Base-by-base conservation (phyloP, 1,140 invertebrate species). In the Zaprionus lachaisei region DNA sequence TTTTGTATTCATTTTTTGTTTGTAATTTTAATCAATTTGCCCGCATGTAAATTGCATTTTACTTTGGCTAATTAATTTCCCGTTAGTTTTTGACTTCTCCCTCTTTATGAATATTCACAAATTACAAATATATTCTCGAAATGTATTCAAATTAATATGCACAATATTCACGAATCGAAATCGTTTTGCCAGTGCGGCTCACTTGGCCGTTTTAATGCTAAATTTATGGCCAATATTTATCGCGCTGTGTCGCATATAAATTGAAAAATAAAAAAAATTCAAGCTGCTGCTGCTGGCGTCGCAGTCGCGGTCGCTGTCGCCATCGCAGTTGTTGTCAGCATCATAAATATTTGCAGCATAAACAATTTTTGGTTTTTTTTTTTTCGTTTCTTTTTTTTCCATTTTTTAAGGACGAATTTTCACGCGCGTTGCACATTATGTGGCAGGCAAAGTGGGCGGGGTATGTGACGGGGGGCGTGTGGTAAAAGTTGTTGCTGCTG, bases 201-300 rank as follows among this genome's bases (percentile, higher is more conserved):
- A 60, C 47, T 69, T 73, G 24, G 20, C 84, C 74, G 81, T 87
- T 72, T 84, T 71, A 73, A 65, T 51, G 74, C 63, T 66, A 81
- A 89, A 87, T 87, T 87, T 87, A 89, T 87, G 78, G 62, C 54
- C 74, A 84, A 89, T 77, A 84, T 87, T 87, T 89, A 87, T 87
- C 81, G 84, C 62, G 41, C 41, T n/a, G 41, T 44, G 17, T 73
- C 12, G 71, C 49, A 77, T 72, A 77, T 80, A 89, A 80, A 87
- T 89, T 54, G 80, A 31, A 69, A 78, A 83, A 89, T 79, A 83
- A 87, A 78, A 31, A 26, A 26, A 26, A 9, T 7, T 2, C 28
- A 9, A 7, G 6, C 55, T 67, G 69, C 47, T 26, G 51, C 37
- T 26, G 37, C 38, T n/a, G 38, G 17, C 58, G 47, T 63, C 65